A percentile compares a stretch with the other conserved stretches of the same genome.
Conservation (phyloP, 2,888 invertebrate species). For the Subacronicta megacephala region DNA sequence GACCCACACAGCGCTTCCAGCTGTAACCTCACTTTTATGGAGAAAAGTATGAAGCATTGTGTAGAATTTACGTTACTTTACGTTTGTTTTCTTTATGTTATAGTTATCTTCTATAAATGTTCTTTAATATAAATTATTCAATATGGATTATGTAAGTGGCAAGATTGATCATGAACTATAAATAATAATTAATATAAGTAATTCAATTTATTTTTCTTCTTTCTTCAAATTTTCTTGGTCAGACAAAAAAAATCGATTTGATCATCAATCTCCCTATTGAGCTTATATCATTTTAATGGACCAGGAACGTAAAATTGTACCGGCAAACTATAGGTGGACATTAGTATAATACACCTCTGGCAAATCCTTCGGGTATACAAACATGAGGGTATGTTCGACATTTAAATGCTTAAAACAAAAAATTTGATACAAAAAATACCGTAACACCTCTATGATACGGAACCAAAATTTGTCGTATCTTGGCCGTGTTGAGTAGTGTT, state of each 20-base stretch:
- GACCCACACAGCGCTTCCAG: constrained; percentile 19
- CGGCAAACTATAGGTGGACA: no score
- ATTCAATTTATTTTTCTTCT: no score
- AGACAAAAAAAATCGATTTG: no score
- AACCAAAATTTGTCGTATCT: constrained; percentile 70
- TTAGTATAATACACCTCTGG: no score
- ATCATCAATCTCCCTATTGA: no score
- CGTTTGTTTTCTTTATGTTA: constrained; percentile 3
- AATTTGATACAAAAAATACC: neutral
- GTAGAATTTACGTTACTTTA: constrained; percentile 12
- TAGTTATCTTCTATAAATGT: neutral
- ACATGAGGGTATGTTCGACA: no score
- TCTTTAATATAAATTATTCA: neutral
- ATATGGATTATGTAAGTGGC: neutral
- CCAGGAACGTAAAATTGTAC: no score
- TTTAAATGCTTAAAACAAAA: no score
- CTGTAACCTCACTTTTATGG: constrained; percentile 31
- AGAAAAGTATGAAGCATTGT: constrained; percentile 18
- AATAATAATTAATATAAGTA: neutral
- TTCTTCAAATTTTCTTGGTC: no score
- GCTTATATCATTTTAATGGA: no score
- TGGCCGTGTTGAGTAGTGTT: constrained; percentile 76
- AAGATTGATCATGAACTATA: neutral
- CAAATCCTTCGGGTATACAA: no score
- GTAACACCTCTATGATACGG: constrained; percentile 43